These are phyloP conservation scores for Rhynchonema sp. DNA, from an alignment of 2,888 invertebrate genomes.

Conservation along the genomic window DNA sequence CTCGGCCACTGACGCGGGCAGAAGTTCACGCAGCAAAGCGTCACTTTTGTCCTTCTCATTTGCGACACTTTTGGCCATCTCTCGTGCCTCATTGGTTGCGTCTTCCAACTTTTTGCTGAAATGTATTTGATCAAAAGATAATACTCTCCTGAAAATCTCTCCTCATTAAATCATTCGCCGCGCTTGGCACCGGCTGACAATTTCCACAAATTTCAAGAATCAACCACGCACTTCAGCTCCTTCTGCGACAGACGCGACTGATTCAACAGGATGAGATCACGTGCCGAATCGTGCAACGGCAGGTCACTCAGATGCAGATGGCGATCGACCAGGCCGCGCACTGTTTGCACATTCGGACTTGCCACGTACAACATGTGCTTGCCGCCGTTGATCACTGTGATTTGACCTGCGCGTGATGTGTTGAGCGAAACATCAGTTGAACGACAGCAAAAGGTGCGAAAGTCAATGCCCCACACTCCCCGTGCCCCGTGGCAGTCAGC, in stretches of 20 bases:
- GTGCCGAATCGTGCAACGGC: slow-evolving; percentile 24
- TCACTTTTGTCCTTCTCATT: slow-evolving; percentile 28
- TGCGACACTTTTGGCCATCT: slow-evolving; percentile 18
- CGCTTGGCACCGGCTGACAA: too few relatives aligned
- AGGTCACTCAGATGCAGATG: slow-evolving; percentile 22
- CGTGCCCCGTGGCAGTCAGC: background rate
- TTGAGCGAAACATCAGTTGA: background rate
- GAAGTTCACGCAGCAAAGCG: slow-evolving; percentile 26
- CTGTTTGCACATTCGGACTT: slow-evolving; percentile 18
- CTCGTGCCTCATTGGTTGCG: slow-evolving; percentile 18
- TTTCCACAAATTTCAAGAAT: too few relatives aligned
- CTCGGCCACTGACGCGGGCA: slow-evolving; percentile 27
- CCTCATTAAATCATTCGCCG: too few relatives aligned
- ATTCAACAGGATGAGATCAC: slow-evolving; percentile 24
- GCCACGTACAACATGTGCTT: slow-evolving; percentile 14
- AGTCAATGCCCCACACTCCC: too few relatives aligned
- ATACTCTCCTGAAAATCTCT: too few relatives aligned
- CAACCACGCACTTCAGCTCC: slow-evolving; percentile 25
- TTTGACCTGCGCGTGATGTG: slow-evolving; percentile 3
- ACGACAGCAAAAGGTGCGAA: too few relatives aligned
- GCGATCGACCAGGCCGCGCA: slow-evolving; percentile 14
- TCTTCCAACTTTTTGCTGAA: slow-evolving; percentile 20
- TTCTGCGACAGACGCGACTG: slow-evolving; percentile 23
- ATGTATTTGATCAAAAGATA: background rate
- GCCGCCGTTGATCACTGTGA: background rate